Evolutionary conservation across 2,888 invertebrate species (phyloP).

Genomic region (Holacanthella duospinosa): DNA sequence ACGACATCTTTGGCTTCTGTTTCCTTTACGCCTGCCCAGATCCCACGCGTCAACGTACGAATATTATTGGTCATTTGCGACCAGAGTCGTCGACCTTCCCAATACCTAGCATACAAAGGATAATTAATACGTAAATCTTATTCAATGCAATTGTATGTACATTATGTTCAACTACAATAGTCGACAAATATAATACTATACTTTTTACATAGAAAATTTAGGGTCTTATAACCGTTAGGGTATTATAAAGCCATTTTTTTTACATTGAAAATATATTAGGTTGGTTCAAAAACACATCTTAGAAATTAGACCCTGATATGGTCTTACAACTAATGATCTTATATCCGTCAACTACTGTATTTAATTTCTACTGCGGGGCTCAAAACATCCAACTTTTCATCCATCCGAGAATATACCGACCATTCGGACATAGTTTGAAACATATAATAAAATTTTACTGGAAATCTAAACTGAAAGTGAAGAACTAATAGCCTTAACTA

Average conservation of each 20-base stretch:
- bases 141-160: background rate
- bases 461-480: no score
- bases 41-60: conserved; percentile 24
- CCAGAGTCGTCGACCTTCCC: conserved; percentile 29
- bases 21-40: conserved; percentile 29
- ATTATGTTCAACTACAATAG: background rate
- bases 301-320: no score
- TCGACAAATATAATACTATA: background rate
- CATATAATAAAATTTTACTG: no score
- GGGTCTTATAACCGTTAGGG: background rate
- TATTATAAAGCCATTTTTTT: background rate
- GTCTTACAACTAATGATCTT: no score
- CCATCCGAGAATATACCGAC: no score
- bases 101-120: conserved; percentile 15
- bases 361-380: no score
- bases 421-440: no score
- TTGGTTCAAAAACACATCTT: no score
- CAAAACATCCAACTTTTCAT: no score
- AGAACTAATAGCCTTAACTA: no score
- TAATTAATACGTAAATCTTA: background rate
- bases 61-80: conserved; percentile 25
- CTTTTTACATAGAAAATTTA: background rate
- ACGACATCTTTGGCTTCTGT: conserved; percentile 18
- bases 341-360: no score
- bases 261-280: no score